Evolutionary conservation across 2,113 vertebrate species (phyloP), one percentile per base, ranked within the genome.

Genomic region (Trachemys scripta): DNA sequence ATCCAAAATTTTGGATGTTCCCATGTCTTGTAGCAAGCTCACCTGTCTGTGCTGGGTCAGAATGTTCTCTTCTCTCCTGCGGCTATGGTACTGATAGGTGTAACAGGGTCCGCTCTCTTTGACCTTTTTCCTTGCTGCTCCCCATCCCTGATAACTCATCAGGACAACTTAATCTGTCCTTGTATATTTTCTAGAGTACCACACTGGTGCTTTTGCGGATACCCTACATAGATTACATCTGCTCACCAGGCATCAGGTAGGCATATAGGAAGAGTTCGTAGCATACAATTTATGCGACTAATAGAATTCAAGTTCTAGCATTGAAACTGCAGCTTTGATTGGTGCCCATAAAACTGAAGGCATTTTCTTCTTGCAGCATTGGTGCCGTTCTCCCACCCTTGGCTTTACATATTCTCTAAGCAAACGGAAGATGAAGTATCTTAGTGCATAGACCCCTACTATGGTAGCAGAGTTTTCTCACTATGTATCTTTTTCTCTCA

Each of bases 401-500:
- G 92, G 35, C 24, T 51, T 16, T 24, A 5, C 14, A 22, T 6
- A 0, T 90, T 93, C 57, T 31, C 57, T 59, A n/a, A n/a, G 35
- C 53, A 57, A 59, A 38, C 0, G 13, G 45, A 38, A 24, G 57
- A 49, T 80, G 92, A 84, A 76, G 75, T 27, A 38, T 1, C 25
- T 29, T 42, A 59, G 57, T 35, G 1, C 27, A 20, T 14, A 53
- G 42, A 3, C 82, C 62, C 6, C 13, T 80, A 17, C 85, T 83
- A 9, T 9, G 80, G 53, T 89, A 95, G 78, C 80, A 80, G 76
- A 47, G 91, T 87, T 84, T 50, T 84, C 45, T 92, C 57, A 62
- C 82, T 80, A 75, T 57, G 80, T 82, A 65, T 89, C 92, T 90
- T 92, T 96, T 95, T 79, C 92, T 91, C 84, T 92, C 84, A 87